Evolutionary conservation across 2,797 vertebrate genomes (phyloP).

Genomic region (Tadarida brasiliensis): DNA sequence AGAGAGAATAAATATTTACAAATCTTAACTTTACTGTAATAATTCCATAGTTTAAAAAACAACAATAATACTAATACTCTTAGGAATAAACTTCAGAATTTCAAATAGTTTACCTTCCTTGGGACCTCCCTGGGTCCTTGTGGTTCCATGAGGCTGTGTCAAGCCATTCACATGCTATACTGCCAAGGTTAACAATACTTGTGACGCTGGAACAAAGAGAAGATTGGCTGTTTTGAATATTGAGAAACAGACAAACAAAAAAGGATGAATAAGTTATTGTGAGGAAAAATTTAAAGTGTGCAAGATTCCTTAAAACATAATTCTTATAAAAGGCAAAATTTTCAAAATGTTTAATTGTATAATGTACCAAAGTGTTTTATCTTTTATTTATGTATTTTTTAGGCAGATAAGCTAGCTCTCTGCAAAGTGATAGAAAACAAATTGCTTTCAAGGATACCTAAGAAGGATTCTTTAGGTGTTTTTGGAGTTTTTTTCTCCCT

Average conservation of each 20-base stretch:
- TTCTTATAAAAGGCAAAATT: background rate
- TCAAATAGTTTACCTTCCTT: background rate
- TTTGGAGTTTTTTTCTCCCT: background rate
- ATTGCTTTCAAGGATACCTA: background rate
- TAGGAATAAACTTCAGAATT: background rate
- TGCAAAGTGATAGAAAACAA: background rate
- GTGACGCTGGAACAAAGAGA: background rate
- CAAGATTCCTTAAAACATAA: background rate
- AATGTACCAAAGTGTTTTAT: background rate
- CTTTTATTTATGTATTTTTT: background rate
- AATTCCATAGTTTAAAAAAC: background rate
- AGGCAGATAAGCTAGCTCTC: background rate
- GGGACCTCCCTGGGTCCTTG: background rate
- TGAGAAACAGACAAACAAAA: slow-evolving; percentile 28
- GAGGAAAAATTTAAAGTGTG: background rate
- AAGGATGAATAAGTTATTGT: background rate
- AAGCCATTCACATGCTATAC: background rate
- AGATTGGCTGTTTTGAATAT: background rate
- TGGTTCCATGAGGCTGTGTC: background rate
- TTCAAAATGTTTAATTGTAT: background rate
- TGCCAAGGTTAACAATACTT: background rate
- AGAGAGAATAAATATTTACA: background rate
- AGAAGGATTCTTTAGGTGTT: background rate
- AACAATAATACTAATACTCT: background rate
- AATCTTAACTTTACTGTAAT: background rate